A percentile compares a stretch with the other conserved stretches of the same genome.
Conservation (phyloP, 1,140 invertebrate genomes). For the Ladona fulva region DNA sequence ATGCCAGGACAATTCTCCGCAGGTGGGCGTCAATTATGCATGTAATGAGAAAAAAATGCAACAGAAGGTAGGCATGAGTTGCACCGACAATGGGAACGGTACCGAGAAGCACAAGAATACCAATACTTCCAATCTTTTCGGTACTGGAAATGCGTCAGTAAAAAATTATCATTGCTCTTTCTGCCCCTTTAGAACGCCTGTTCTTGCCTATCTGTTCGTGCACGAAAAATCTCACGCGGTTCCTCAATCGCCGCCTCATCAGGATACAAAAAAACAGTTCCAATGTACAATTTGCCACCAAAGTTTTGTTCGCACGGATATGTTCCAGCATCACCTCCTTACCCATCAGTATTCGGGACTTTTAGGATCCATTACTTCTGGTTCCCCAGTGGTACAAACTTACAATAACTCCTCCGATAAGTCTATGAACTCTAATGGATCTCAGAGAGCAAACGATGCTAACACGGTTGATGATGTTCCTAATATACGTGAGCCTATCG, state of each 20-base stretch:
- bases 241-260: constrained; percentile 22
- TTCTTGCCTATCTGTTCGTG: constrained; percentile 79
- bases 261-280: constrained; percentile 28
- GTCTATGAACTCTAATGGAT: neutral
- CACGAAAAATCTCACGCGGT: constrained; percentile 75
- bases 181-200: constrained; percentile 80
- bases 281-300: constrained; percentile 53
- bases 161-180: constrained; percentile 81
- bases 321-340: constrained; percentile 50
- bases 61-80: neutral
- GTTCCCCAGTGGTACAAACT: neutral
- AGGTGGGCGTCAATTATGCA: constrained; percentile 24
- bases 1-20: neutral
- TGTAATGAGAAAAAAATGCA: constrained; percentile 21
- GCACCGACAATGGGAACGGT: neutral
- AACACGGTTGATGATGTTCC: constrained; percentile 9
- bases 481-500: neutral
- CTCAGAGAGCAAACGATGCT: constrained; percentile 5
- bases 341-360: constrained; percentile 48
- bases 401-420: neutral
- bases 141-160: constrained; percentile 21
- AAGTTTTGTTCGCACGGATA: constrained; percentile 43
- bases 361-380: constrained; percentile 27
- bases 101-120: neutral
- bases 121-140: constrained; percentile 37